These are phyloP conservation scores for Myocastor coypus DNA, from an alignment of 2,113 vertebrate species.

Conservation along the genomic window DNA sequence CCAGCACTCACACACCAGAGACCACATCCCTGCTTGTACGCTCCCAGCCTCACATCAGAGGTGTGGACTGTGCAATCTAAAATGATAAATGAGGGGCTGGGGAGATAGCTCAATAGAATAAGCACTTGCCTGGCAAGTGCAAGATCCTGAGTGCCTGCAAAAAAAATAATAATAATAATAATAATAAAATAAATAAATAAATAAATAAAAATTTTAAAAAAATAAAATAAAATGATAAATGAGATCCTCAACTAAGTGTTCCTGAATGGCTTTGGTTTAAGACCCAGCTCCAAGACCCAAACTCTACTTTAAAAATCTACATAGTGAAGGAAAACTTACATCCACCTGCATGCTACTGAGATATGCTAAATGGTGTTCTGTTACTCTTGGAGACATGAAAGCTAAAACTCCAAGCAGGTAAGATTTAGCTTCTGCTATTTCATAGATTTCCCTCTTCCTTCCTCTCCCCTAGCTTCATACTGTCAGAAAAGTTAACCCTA, in stretches of 20 bases:
- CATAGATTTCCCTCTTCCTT: neutral
- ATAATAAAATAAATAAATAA: too few relatives aligned
- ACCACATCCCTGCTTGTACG: slow-evolving; percentile 72
- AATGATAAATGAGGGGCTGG: slow-evolving; percentile 31
- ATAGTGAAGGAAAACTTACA: neutral
- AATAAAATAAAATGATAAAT: slow-evolving; percentile 60
- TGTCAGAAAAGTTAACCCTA: neutral
- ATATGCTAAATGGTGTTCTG: neutral
- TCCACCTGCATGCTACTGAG: too few relatives aligned
- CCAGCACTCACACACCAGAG: slow-evolving; percentile 74
- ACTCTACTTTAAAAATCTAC: neutral
- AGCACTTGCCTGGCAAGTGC: too few relatives aligned
- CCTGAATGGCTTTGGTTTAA: neutral
- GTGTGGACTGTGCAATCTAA: slow-evolving; percentile 68
- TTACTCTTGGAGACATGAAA: neutral
- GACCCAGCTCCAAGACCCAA: neutral
- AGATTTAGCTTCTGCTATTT: neutral
- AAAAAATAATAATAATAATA: too few relatives aligned
- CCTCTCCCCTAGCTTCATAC: neutral
- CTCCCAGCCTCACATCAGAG: slow-evolving; percentile 73
- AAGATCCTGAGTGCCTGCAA: too few relatives aligned
- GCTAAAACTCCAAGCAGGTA: neutral
- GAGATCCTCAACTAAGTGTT: slow-evolving; percentile 74
- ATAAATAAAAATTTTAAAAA: too few relatives aligned
- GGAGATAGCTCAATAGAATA: too few relatives aligned